Evolutionary conservation across 1,140 invertebrate genomes (phyloP), one percentile per base, ranked within the genome.

Genomic region (Calliopsis andreniformis): DNA sequence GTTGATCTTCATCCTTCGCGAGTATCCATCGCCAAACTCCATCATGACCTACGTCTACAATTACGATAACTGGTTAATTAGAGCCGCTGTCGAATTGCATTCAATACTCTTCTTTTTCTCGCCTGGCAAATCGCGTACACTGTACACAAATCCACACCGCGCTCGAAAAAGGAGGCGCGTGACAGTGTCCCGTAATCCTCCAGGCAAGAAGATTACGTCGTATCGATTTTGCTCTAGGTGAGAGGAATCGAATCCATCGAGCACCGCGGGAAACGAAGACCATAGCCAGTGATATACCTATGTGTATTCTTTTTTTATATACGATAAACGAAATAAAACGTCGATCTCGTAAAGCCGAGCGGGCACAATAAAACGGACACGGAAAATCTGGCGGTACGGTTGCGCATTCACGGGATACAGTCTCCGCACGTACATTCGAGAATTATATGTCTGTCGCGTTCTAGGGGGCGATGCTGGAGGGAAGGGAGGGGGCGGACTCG

Each of bases 281-380:
- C 55, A 61, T 28, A 20, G 30, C 20, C 43, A 16, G 3, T 43
- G 43, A 16, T n/a, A 18, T 56, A 10, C 7, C 8, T 39, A 20
- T 7, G 20, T 25, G 45, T 4, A 51, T 51, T 20, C 62, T 72
- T 84, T 78, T 56, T 76, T 66, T 73, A 82, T 73, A 79, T 53
- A 72, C 77, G 67, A 83, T 83, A 84, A 83, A 83, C 82, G 72
- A 83, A 84, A 83, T 84, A 84, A 84, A 84, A 83, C 51, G 82
- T 70, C 82, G 82, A 84, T 84, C 82, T 84, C 82, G 82, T 83
- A 84, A 84, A 84, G 81, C 77, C 71, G 76, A 61, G 49, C 80
- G 62, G 55, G 63, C 39, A 75, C 82, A 58, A 80, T 80, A 79
- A 83, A 84, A 83, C 78, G 77, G 67, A 83, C 81, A 63, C 82